Evolutionary conservation across 2,797 vertebrate species (phyloP), one percentile per base, ranked within the genome.

Genomic region (Ambastaia sidthimunki): DNA sequence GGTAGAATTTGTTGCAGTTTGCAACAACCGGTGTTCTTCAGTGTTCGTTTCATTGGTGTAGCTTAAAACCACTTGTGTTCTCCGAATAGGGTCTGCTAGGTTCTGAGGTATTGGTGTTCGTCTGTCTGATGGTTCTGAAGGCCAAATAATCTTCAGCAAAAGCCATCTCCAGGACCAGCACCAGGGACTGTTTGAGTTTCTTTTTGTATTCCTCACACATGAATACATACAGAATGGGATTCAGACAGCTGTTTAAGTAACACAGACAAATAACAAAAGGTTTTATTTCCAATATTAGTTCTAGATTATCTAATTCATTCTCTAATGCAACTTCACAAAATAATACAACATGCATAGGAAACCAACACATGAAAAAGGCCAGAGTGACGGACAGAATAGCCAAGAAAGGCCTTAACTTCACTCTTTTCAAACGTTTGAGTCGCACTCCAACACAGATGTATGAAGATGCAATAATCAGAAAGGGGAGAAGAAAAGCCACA

Each of bases 361-460:
- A 54, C 92, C 93, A 94, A 83, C 93, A 93, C 65, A 90, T 4
- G 76, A 94, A 93, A 70, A 95, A 94, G 2, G 90, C 84, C 52
- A 90, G 23, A 57, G 93, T 73, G 12, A 94, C 50, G 0, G 89
- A 16, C 15, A 90, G 34, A 69, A 93, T 90, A 13, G 93, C 82
- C 55, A 86, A 76, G 12, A 85, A 71, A 11, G 90, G 88, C 83
- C 80, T 2, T 59, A 88, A 41, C 47, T 89, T 11, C 37, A 37
- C 77, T 1, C 67, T 83, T 0, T 81, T 77, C 18, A 89, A 76
- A 2, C 80, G 86, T 9, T 50, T 76, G 54, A 87, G 73, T 7
- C 87, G 89, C 13, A 88, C 50, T 0, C 18, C 65, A 21, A 94
- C 92, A 67, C 90, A 87, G 3, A 89, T 54, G 6, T 93, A 90